Conservation (phyloP, 2,797 vertebrate genomes). For the Ctenochaetus hawaiiensis region DNA sequence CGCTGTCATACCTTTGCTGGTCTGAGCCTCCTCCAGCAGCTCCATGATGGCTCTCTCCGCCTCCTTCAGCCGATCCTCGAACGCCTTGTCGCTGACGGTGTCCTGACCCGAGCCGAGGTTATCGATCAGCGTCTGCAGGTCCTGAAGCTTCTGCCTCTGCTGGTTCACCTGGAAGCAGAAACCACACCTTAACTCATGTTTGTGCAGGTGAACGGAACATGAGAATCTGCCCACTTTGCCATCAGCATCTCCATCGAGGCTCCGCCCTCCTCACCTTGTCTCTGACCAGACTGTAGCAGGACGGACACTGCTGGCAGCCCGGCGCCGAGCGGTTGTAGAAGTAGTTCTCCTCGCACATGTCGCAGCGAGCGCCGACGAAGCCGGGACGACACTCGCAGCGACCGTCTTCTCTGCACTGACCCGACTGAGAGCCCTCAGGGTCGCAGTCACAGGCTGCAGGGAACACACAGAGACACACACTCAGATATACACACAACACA, state of each 20-base stretch:
- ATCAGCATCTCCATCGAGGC: no score
- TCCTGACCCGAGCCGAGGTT: conserved; percentile 91
- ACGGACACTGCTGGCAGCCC: conserved; percentile 95
- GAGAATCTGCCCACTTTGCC: background rate
- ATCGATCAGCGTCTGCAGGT: conserved; percentile 93
- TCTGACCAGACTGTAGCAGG: conserved; percentile 94
- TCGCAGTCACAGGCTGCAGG: conserved; percentile 95
- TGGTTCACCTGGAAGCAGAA: conserved; percentile 88
- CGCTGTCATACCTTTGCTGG: conserved; percentile 89
- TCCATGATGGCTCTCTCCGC: conserved; percentile 92
- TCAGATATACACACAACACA: no score
- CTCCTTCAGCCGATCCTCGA: conserved; percentile 94
- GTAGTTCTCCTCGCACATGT: conserved; percentile 98
- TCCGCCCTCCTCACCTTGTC: conserved; percentile 89
- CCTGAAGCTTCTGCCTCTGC: conserved; percentile 92
- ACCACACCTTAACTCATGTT: background rate
- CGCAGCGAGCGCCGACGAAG: conserved; percentile 93
- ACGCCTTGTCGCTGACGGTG: conserved; percentile 91
- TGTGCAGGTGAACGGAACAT: background rate
- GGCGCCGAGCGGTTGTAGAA: conserved; percentile 96
- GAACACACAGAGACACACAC: background rate
- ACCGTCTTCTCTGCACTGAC: conserved; percentile 92
- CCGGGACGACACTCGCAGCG: conserved; percentile 92
- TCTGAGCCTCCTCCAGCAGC: conserved; percentile 91
- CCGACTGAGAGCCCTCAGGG: conserved; percentile 89